Evolutionary conservation across 2,113 vertebrate genomes (phyloP).

Genomic region (Cebidichthys violaceus): DNA sequence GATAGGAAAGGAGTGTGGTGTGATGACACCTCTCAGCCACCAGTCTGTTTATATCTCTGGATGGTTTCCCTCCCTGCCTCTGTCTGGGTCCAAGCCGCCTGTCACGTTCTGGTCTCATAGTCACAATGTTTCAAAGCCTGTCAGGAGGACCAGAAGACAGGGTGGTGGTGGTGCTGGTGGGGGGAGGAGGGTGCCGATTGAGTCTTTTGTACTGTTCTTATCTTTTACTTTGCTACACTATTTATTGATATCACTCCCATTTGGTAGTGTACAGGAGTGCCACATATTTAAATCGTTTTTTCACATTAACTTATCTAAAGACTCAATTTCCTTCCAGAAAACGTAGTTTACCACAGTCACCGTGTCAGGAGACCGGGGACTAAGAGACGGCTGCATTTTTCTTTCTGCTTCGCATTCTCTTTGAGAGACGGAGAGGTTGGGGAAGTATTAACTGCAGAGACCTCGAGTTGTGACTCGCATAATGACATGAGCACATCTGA

Average conservation of each 20-base stretch:
- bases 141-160: conserved; percentile 4
- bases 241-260: not conserved
- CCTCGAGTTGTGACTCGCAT: conserved; percentile 70
- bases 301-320: not conserved
- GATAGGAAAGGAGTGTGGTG: conserved; percentile 29
- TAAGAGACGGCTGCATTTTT: conserved; percentile 53
- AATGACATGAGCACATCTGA: conserved; percentile 63
- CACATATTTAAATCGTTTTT: too few relatives aligned
- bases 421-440: conserved; percentile 53
- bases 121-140: conserved; percentile 30
- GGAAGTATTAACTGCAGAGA: conserved; percentile 62
- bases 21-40: conserved; percentile 40
- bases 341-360: conserved; percentile 67
- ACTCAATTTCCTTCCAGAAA: conserved; percentile 28
- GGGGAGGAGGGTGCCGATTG: too few relatives aligned
- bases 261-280: too few relatives aligned
- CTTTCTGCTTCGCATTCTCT: conserved; percentile 64
- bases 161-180: not conserved
- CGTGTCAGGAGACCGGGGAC: conserved; percentile 45
- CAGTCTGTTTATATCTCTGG: not conserved
- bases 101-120: conserved; percentile 6
- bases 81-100: conserved; percentile 1
- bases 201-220: not conserved
- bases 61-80: conserved; percentile 5
- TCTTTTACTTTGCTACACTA: not conserved